phyloP scores from a whole-genome alignment of 2,113 vertebrate genomes.

The Ciconia boyciana region DNA sequence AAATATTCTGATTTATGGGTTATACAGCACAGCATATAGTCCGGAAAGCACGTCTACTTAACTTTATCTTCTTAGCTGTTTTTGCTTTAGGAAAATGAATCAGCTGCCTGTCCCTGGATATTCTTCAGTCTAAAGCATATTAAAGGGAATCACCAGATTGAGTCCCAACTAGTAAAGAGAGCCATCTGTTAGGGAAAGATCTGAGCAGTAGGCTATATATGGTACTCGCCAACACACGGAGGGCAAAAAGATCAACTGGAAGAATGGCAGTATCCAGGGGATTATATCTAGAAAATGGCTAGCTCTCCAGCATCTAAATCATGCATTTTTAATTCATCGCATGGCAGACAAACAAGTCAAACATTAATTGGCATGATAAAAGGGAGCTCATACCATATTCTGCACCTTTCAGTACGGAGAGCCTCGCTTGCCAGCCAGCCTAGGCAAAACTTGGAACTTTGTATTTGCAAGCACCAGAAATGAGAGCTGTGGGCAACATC shows the following conservation, averaged over 20 bases:
- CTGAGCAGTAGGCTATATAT: conserved; percentile 65
- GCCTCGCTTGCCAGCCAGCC: neutral
- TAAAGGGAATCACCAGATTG: conserved; percentile 80
- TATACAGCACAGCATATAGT: neutral
- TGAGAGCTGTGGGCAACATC: neutral
- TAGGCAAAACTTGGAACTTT: neutral
- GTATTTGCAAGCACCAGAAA: neutral
- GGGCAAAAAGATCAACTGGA: conserved; percentile 75
- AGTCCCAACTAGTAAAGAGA: conserved; percentile 74
- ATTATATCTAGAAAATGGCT: conserved; percentile 65
- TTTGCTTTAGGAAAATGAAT: conserved; percentile 62
- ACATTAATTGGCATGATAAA: conserved; percentile 70
- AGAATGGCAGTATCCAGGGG: conserved; percentile 71
- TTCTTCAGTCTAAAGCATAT: conserved; percentile 73
- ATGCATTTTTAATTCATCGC: conserved; percentile 77
- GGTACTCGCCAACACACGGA: conserved; percentile 66
- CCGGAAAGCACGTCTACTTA: conserved; percentile 44
- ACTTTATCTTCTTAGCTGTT: conserved; percentile 63
- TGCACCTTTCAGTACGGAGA: neutral
- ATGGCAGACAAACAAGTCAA: conserved; percentile 73
- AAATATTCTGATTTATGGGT: conserved; percentile 75
- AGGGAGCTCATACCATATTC: conserved; percentile 32
- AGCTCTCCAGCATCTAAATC: conserved; percentile 64
- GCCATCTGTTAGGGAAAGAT: conserved; percentile 79
- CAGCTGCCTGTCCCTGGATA: conserved; percentile 60